These are phyloP conservation scores for Neotragus moschatus DNA, from an alignment of 2,113 vertebrate genomes.

Conservation along the genomic window DNA sequence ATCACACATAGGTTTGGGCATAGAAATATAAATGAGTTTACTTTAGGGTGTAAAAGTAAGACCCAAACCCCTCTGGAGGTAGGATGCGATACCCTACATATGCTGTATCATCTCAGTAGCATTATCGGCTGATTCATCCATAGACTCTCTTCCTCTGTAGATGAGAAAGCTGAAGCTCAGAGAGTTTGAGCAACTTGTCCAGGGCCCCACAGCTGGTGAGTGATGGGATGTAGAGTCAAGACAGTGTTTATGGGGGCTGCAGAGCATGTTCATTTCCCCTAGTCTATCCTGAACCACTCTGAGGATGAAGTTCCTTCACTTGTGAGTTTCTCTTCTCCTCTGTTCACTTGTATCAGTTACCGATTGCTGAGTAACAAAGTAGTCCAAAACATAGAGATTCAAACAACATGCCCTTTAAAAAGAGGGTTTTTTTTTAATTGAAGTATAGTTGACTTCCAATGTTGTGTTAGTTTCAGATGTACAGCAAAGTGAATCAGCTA, in stretches of 20 bases:
- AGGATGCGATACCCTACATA: accelerated
- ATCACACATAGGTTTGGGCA: not conserved
- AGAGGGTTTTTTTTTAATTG: not conserved
- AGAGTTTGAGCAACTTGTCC: not conserved
- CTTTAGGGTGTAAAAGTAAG: not conserved
- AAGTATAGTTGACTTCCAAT: not conserved
- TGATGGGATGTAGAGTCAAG: not conserved
- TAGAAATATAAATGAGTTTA: not conserved
- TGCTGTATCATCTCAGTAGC: not conserved
- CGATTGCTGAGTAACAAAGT: not conserved
- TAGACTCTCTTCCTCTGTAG: not conserved
- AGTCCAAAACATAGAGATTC: too few species aligned
- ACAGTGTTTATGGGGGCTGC: not conserved
- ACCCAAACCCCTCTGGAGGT: not conserved
- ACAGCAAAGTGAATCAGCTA: not conserved
- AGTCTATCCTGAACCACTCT: not conserved
- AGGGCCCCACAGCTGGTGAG: not conserved
- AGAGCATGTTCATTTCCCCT: not conserved
- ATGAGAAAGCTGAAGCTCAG: not conserved
- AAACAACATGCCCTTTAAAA: not conserved
- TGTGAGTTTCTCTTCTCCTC: not conserved
- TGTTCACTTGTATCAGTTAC: too few species aligned
- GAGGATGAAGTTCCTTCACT: not conserved
- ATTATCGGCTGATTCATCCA: not conserved
- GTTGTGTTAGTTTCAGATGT: not conserved